Percentiles rank a stretch among this genome's conserved stretches.
Conservation (phyloP, 2,888 invertebrate species). For the Ptilodon capucinus region DNA sequence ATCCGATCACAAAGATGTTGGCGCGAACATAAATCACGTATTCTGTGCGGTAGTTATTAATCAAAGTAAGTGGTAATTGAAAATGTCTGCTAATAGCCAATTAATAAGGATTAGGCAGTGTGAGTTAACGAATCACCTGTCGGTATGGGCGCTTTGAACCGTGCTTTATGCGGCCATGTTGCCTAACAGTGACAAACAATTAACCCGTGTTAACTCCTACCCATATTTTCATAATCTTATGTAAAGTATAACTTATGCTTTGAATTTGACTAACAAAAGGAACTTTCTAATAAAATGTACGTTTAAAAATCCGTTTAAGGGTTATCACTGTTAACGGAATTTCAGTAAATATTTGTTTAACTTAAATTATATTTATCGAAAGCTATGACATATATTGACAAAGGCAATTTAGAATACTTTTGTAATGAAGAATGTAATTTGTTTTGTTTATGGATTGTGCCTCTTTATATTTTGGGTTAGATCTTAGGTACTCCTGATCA, state of each 20-base stretch:
- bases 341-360: no score
- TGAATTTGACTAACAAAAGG: neutral
- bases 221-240: constrained; percentile 9
- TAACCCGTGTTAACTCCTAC: constrained; percentile 15
- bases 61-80: constrained; percentile 73
- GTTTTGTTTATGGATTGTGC: no score
- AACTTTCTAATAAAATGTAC: neutral
- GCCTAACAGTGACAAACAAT: constrained; percentile 29
- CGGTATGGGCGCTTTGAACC: constrained; percentile 45
- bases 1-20: constrained; percentile 56
- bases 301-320: no score
- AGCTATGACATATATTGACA: no score
- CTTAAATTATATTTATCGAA: no score
- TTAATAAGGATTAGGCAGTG: constrained; percentile 72
- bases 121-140: constrained; percentile 67
- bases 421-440: no score
- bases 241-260: constrained; percentile 3
- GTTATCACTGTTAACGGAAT: no score
- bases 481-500: no score
- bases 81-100: constrained; percentile 72
- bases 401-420: no score
- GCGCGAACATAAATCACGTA: constrained; percentile 52
- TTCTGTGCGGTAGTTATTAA: constrained; percentile 51
- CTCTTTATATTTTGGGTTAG: no score
- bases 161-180: constrained; percentile 29